Conservation (phyloP, 2,113 vertebrate genomes). For the Piprites chloris region DNA sequence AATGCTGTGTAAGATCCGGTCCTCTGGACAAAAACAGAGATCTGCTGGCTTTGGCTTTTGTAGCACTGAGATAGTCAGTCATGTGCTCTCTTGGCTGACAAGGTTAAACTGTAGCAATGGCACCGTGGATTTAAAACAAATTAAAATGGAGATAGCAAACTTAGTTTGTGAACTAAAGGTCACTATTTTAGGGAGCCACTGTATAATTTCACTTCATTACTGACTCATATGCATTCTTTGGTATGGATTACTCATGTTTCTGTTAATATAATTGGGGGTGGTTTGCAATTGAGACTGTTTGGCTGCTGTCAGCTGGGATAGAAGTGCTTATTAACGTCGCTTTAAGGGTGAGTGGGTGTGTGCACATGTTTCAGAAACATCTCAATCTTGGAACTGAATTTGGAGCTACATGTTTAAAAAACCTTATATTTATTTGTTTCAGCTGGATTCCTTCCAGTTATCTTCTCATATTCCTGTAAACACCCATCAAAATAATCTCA, state of each 20-base stretch:
- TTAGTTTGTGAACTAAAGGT: constrained; percentile 6
- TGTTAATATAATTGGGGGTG: constrained; percentile 55
- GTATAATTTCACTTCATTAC: constrained; percentile 21
- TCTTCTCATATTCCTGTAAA: background rate
- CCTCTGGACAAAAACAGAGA: background rate
- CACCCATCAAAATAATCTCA: background rate
- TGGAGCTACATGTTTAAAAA: background rate
- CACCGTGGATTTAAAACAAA: background rate
- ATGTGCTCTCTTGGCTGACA: background rate
- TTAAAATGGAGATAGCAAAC: background rate
- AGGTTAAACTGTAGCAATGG: background rate
- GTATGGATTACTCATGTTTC: constrained; percentile 60
- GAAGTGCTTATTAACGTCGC: constrained; percentile 23
- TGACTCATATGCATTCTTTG: constrained; percentile 46
- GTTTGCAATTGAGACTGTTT: constrained; percentile 53
- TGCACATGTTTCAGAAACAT: constrained; percentile 19
- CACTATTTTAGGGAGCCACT: constrained; percentile 17
- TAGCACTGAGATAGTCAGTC: background rate
- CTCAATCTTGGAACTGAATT: constrained; percentile 4
- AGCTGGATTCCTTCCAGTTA: background rate
- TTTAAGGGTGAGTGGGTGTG: constrained; percentile 25
- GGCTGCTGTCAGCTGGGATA: constrained; percentile 47
- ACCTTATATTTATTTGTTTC: constrained; percentile 15
- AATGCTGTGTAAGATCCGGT: background rate
- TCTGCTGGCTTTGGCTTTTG: background rate